phyloP scores from a whole-genome alignment of 1,140 invertebrate genomes.

The Cydia fagiglandana region DNA sequence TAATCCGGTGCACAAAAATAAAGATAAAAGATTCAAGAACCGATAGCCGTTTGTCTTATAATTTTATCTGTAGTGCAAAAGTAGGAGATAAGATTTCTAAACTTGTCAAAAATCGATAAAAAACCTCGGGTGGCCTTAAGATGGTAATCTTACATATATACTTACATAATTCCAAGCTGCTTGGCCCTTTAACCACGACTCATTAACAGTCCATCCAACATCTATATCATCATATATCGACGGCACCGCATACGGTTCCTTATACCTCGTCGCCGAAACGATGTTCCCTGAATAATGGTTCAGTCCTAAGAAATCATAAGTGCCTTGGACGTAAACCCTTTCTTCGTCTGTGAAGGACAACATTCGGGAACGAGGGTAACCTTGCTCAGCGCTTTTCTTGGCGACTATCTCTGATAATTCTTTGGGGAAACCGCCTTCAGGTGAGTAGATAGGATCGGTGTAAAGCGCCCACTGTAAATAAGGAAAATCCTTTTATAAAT shows the following conservation, averaged over 20 bases:
- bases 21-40: too few relatives aligned
- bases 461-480: slow-evolving; percentile 79
- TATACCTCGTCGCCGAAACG: slow-evolving; percentile 44
- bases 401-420: slow-evolving; percentile 79
- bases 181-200: slow-evolving; percentile 40
- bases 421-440: slow-evolving; percentile 81
- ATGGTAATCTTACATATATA: background rate
- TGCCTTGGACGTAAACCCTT: slow-evolving; percentile 78
- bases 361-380: slow-evolving; percentile 72
- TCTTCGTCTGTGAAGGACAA: slow-evolving; percentile 77
- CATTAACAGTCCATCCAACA: slow-evolving; percentile 33
- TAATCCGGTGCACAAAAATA: too few relatives aligned
- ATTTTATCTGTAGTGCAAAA: too few relatives aligned
- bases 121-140: too few relatives aligned
- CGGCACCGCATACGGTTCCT: slow-evolving; percentile 38
- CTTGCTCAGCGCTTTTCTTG: slow-evolving; percentile 76
- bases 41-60: too few relatives aligned
- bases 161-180: background rate
- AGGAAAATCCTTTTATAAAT: slow-evolving; percentile 30
- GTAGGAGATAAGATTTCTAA: too few relatives aligned
- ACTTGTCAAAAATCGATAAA: too few relatives aligned
- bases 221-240: slow-evolving; percentile 48
- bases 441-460: slow-evolving; percentile 80
- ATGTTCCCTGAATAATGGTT: slow-evolving; percentile 80
- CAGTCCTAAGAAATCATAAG: slow-evolving; percentile 83